Conservation (phyloP, 2,888 invertebrate species). For the Troides aeacus region DNA sequence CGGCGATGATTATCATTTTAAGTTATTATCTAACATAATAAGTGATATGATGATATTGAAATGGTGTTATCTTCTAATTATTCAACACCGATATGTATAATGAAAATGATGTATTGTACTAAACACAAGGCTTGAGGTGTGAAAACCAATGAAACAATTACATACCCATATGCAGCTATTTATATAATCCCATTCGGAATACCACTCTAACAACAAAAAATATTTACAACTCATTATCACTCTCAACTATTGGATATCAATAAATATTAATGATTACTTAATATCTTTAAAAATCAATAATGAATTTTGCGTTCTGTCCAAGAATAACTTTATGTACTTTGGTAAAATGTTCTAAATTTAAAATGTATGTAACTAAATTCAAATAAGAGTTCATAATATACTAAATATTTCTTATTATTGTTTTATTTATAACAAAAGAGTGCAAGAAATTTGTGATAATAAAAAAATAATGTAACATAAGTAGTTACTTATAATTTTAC, state of each 20-base stretch:
- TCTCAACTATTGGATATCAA: neutral
- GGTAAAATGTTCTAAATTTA: slow-evolving; percentile 12
- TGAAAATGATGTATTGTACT: neutral
- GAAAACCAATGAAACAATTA: neutral
- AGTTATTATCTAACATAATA: too few relatives aligned
- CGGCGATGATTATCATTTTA: too few relatives aligned
- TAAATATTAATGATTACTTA: neutral
- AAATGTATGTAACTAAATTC: neutral
- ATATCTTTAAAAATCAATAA: neutral
- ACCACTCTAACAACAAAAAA: slow-evolving; percentile 62
- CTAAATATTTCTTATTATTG: neutral
- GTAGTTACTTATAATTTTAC: neutral
- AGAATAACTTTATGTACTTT: slow-evolving; percentile 3
- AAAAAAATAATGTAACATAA: neutral
- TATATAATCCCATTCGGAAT: slow-evolving; percentile 66
- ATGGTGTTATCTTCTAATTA: too few relatives aligned
- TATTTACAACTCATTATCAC: slow-evolving; percentile 45
- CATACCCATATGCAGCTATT: slow-evolving; percentile 69
- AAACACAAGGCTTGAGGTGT: neutral
- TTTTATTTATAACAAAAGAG: neutral
- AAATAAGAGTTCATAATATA: neutral
- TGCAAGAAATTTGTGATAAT: neutral
- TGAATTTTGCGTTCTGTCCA: neutral
- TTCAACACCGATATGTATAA: neutral
- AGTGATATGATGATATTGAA: too few relatives aligned